A percentile compares a stretch with the other conserved stretches of the same genome.
Evolutionary conservation across 2,797 vertebrate species (phyloP).

Genomic region (Eospalax fontanierii): DNA sequence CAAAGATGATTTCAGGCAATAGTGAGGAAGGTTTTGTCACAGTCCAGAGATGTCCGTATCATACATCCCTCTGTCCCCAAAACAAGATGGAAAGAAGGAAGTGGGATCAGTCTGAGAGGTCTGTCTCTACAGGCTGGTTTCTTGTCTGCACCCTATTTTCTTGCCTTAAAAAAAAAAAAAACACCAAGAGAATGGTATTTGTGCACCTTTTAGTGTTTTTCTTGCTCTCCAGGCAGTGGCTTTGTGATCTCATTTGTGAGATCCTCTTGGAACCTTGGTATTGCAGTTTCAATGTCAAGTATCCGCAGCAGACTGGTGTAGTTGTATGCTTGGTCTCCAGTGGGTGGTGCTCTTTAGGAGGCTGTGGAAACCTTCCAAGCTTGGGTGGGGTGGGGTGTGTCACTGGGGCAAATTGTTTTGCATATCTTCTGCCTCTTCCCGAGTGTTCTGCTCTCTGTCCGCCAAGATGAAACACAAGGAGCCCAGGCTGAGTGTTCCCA

Average conservation of each 20-base stretch:
- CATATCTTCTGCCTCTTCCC: neutral
- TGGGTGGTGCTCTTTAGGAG: neutral
- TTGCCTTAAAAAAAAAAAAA: neutral
- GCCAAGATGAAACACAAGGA: neutral
- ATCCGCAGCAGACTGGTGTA: too few relatives aligned
- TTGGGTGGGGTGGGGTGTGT: neutral
- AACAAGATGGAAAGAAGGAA: neutral
- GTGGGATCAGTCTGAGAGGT: neutral
- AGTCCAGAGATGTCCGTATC: neutral
- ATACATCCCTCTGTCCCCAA: neutral
- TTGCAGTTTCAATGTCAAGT: neutral
- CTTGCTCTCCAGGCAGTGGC: neutral
- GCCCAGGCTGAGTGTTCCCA: neutral
- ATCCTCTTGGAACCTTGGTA: neutral
- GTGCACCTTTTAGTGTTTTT: neutral
- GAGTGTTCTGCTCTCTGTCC: neutral
- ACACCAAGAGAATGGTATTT: neutral
- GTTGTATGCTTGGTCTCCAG: neutral
- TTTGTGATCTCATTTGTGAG: conserved; percentile 8
- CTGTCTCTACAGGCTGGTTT: neutral
- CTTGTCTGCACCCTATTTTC: neutral
- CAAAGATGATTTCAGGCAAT: neutral
- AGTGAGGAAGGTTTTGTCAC: too few relatives aligned
- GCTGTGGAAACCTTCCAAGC: neutral
- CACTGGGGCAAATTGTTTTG: neutral